phyloP scores from a whole-genome alignment of 2,113 vertebrate species.

The Polyodon spathula region DNA sequence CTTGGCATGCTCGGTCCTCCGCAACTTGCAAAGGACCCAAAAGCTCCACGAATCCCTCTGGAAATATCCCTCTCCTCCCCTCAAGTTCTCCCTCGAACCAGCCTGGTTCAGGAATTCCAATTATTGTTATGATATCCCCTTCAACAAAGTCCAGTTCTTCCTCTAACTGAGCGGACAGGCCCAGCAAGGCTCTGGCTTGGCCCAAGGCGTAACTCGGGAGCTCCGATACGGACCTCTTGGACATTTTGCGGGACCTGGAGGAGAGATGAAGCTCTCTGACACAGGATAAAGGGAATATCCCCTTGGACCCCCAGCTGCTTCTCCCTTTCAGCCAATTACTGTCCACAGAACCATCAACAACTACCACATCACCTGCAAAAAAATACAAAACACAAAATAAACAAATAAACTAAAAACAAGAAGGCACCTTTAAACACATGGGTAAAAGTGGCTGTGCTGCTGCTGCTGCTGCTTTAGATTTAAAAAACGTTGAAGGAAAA shows the following conservation, averaged over 20 bases:
- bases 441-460: too few species aligned
- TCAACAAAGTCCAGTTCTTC: conserved; percentile 92
- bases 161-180: conserved; percentile 83
- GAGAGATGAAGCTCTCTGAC: conserved; percentile 80
- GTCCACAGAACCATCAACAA: conserved; percentile 53
- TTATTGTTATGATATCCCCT: conserved; percentile 85
- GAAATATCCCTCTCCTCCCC: conserved; percentile 78
- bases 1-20: conserved; percentile 33
- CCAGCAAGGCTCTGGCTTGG: conserved; percentile 83
- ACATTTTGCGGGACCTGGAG: conserved; percentile 55
- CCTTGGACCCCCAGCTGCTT: conserved; percentile 71
- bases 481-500: too few species aligned
- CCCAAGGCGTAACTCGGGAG: conserved; percentile 77
- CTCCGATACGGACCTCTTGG: conserved; percentile 59
- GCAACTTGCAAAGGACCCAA: conserved; percentile 65
- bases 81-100: conserved; percentile 90
- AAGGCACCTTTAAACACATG: background rate
- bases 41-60: conserved; percentile 92
- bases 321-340: conserved; percentile 75
- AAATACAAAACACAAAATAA: background rate
- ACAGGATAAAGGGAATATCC: conserved; percentile 79
- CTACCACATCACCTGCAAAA: conserved; percentile 78
- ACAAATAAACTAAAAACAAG: background rate
- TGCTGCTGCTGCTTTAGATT: too few species aligned
- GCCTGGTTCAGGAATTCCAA: conserved; percentile 79